Evolutionary conservation across 2,888 invertebrate genomes (phyloP).

Genomic region (Apamea monoglypha): DNA sequence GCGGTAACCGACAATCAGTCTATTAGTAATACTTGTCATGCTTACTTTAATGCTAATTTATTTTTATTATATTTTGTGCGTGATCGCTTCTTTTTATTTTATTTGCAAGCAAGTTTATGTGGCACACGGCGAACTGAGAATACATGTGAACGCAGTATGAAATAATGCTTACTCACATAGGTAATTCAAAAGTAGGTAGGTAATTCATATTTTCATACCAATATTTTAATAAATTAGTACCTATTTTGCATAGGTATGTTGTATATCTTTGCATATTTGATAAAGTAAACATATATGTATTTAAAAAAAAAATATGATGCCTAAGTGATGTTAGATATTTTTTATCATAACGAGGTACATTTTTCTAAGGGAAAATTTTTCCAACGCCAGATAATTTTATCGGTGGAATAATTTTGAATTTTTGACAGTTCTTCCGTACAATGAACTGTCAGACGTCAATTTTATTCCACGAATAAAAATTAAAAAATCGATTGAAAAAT

Average conservation of each 20-base stretch:
- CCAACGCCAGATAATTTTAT: no score
- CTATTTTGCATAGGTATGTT: not conserved
- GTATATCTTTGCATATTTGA: not conserved
- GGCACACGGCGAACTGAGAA: constrained; percentile 33
- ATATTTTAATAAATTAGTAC: not conserved
- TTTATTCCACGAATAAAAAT: no score
- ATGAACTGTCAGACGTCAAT: no score
- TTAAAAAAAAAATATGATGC: not conserved
- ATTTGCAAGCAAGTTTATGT: constrained; percentile 25
- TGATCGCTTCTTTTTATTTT: constrained; percentile 35
- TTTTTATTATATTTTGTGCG: constrained; percentile 37
- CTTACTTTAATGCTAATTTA: constrained; percentile 32
- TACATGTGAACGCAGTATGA: constrained; percentile 22
- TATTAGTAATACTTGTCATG: constrained; percentile 37
- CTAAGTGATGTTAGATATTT: not conserved
- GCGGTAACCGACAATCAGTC: constrained; percentile 38
- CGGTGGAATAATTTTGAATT: no score
- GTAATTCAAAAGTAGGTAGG: not conserved
- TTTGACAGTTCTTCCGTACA: no score
- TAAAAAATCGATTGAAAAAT: no score
- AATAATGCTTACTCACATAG: not conserved
- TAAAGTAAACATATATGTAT: not conserved
- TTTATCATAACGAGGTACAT: not conserved
- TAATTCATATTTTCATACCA: not conserved
- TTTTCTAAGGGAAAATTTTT: no score